Conservation (phyloP, 2,113 vertebrate species). For the Cynopterus brachyotis region DNA sequence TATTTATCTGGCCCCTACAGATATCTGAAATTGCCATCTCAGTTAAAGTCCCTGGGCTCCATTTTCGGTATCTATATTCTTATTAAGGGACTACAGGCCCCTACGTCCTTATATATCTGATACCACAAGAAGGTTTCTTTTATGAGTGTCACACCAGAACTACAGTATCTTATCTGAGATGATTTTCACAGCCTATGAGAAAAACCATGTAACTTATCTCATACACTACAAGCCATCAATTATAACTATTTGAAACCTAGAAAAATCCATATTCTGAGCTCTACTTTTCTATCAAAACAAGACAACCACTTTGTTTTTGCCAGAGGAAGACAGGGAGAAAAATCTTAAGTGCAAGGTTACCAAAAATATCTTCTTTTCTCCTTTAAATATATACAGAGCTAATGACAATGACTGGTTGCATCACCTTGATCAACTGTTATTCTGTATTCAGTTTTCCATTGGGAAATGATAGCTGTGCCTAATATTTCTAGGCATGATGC, state of each 20-base stretch:
- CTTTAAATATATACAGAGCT: conserved; percentile 51
- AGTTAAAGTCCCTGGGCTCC: neutral
- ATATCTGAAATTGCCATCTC: neutral
- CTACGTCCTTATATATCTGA: neutral
- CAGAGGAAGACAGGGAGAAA: conserved; percentile 10
- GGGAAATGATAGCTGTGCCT: conserved; percentile 74
- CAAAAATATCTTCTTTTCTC: conserved; percentile 37
- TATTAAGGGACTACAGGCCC: neutral
- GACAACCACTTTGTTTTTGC: conserved; percentile 26
- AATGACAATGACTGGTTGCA: conserved; percentile 43
- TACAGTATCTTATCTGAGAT: neutral
- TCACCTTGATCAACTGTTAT: conserved; percentile 69
- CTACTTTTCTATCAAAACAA: neutral
- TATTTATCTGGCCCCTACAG: neutral
- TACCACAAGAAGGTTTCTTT: neutral
- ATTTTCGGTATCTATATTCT: neutral
- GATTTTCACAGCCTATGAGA: neutral
- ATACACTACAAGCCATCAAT: neutral
- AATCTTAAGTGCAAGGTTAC: neutral
- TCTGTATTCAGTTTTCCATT: conserved; percentile 75
- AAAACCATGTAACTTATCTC: neutral
- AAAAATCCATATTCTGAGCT: conserved; percentile 12
- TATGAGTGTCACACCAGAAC: neutral
- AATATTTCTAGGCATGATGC: conserved; percentile 79
- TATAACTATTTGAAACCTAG: neutral